Percentiles rank a stretch among this genome's conserved stretches.
Conservation (phyloP, 2,888 invertebrate species). For the Drosophila anomelani region DNA sequence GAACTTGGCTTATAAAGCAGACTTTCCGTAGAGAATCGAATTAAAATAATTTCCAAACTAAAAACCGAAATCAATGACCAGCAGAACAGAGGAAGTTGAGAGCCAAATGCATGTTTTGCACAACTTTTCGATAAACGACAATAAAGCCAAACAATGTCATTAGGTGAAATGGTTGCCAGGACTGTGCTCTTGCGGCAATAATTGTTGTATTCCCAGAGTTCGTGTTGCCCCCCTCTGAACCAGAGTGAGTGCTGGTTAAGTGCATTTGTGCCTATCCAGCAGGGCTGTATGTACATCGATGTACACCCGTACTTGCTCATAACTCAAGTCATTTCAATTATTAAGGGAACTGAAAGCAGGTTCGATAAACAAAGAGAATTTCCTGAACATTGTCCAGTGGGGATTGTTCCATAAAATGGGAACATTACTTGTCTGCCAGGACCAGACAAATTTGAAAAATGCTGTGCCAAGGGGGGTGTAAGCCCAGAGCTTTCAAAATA, state of each 20-base stretch:
- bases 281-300: neutral
- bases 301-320: constrained; percentile 6
- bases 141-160: constrained; percentile 77
- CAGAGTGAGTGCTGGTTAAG: constrained; percentile 50
- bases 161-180: constrained; percentile 68
- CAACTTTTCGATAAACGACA: constrained; percentile 79
- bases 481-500: neutral
- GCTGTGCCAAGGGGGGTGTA: neutral
- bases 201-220: constrained; percentile 29
- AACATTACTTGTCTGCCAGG: constrained; percentile 41
- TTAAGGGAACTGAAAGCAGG: constrained; percentile 58
- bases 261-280: constrained; percentile 52
- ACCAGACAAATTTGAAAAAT: constrained; percentile 34
- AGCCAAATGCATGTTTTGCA: constrained; percentile 38
- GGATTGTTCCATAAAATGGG: constrained; percentile 22
- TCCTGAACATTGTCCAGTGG: constrained; percentile 23
- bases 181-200: constrained; percentile 30
- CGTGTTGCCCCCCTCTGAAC: constrained; percentile 12
- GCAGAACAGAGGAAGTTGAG: neutral
- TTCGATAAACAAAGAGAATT: constrained; percentile 16
- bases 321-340: constrained; percentile 65
- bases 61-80: constrained; percentile 60
- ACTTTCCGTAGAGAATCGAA: constrained; percentile 63
- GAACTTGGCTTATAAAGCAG: neutral
- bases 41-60: constrained; percentile 65